A percentile compares a stretch with the other conserved stretches of the same genome.
Evolutionary conservation across 2,888 invertebrate species (phyloP).

Genomic region (Drosophila lutescens): DNA sequence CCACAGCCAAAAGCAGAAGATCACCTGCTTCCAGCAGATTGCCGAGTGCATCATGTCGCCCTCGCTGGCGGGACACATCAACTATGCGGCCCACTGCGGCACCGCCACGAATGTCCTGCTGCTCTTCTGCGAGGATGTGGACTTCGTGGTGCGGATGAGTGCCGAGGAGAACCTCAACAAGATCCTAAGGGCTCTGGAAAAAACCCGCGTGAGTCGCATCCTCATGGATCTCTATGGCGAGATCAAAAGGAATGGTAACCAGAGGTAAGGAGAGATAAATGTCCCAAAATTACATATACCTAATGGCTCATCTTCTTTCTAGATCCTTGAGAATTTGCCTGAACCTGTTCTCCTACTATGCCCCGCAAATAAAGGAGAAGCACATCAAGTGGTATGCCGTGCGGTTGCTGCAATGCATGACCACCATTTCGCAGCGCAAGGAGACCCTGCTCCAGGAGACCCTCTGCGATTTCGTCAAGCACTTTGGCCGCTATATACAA

Average conservation of each 20-base stretch:
- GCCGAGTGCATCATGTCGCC: conserved; percentile 88
- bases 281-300: fast-evolving
- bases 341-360: conserved; percentile 90
- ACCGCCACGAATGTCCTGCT: conserved; percentile 90
- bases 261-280: conserved; percentile 67
- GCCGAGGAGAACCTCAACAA: conserved; percentile 93
- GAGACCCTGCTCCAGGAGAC: conserved; percentile 85
- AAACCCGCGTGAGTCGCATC: conserved; percentile 89
- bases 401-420: conserved; percentile 90
- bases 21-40: conserved; percentile 89
- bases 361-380: conserved; percentile 90
- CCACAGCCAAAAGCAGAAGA: conserved; percentile 90
- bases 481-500: conserved; percentile 82
- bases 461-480: conserved; percentile 82
- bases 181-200: conserved; percentile 89
- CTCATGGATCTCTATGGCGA: conserved; percentile 93
- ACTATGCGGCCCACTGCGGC: conserved; percentile 88
- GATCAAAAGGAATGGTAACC: conserved; percentile 90
- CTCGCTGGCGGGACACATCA: conserved; percentile 85
- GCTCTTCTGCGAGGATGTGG: conserved; percentile 90
- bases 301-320: not conserved
- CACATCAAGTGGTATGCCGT: conserved; percentile 91
- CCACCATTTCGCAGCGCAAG: conserved; percentile 88
- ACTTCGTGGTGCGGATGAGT: conserved; percentile 91
- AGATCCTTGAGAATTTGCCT: conserved; percentile 91